Percentiles rank a stretch among this genome's conserved stretches.
Conservation (phyloP, 2,797 vertebrate species). For the Gila robusta region DNA sequence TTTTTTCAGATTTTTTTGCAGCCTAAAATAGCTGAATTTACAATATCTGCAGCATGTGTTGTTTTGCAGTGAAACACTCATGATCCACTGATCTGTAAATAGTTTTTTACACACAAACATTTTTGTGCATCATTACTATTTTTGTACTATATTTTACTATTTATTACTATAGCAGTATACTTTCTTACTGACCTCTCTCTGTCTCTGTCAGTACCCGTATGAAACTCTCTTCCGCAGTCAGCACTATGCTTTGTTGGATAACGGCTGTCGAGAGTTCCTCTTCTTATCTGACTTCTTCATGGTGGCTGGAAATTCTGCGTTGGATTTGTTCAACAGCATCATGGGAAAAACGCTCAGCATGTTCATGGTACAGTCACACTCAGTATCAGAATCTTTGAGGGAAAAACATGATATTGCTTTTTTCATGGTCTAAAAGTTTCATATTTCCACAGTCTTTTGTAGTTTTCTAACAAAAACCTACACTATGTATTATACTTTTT, state of each 20-base stretch:
- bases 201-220: constrained; percentile 84
- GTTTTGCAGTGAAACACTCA: neutral
- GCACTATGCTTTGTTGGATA: constrained; percentile 93
- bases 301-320: constrained; percentile 83
- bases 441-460: neutral
- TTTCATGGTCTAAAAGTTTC: neutral
- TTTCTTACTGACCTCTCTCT: constrained; percentile 5
- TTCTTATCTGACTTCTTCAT: constrained; percentile 94
- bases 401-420: neutral
- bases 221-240: constrained; percentile 94
- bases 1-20: neutral
- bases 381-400: neutral
- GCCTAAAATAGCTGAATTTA: neutral
- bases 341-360: constrained; percentile 91
- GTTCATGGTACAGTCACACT: constrained; percentile 81
- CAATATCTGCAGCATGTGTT: neutral
- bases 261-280: constrained; percentile 90
- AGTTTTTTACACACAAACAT: neutral
- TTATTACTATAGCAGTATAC: neutral
- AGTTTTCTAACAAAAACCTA: neutral
- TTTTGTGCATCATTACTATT: neutral
- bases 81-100: neutral
- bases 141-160: neutral
- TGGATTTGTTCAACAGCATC: constrained; percentile 91
- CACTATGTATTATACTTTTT: neutral